Evolutionary conservation across 1,140 invertebrate genomes (phyloP).

Genomic region (Sarcophaga bullata): DNA sequence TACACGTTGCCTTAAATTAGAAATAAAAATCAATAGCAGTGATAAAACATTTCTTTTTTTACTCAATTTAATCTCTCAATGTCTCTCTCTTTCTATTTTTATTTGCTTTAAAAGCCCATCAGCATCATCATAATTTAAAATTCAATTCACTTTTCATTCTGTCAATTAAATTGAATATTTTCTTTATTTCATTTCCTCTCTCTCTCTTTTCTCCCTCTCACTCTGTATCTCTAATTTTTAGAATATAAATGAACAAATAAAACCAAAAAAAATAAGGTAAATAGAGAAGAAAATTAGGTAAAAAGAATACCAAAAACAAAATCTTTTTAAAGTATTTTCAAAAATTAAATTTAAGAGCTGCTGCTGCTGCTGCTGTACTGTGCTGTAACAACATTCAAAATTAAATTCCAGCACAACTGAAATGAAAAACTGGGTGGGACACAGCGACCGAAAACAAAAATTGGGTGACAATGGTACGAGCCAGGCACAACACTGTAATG

Average conservation of each 20-base stretch:
- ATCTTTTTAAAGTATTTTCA: background rate
- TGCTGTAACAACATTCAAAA: no score
- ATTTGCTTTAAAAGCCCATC: no score
- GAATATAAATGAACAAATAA: background rate
- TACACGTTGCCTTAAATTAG: no score
- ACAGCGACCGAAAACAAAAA: background rate
- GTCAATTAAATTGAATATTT: background rate
- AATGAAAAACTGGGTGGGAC: conserved; percentile 38
- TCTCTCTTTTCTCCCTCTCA: no score
- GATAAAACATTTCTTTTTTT: no score
- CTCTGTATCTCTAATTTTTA: no score
- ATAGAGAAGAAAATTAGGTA: conserved; percentile 17
- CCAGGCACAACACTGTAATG: background rate
- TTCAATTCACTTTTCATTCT: conserved; percentile 9
- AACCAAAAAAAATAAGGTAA: no score
- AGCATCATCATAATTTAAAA: background rate
- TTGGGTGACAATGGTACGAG: background rate
- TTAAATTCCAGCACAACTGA: background rate
- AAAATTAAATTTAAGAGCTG: background rate
- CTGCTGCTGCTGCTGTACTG: no score
- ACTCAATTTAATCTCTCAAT: no score
- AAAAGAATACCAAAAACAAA: background rate
- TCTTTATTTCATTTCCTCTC: background rate
- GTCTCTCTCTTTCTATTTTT: no score
- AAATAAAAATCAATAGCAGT: no score